Evolutionary conservation across 2,113 vertebrate species (phyloP).

Genomic region (Otus sunia): DNA sequence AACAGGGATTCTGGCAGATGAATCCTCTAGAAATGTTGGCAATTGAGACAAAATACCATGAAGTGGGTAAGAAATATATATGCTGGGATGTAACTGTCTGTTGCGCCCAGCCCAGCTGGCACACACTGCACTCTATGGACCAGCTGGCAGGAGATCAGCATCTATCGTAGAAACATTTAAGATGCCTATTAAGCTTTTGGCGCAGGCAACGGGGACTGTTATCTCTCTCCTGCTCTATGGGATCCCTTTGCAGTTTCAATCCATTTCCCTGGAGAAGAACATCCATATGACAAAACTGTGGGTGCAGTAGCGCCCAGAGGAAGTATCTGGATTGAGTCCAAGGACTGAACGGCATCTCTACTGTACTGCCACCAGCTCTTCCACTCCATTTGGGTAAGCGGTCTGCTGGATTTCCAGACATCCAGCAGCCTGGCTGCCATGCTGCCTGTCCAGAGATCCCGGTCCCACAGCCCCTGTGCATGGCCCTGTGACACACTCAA

Average conservation of each 20-base stretch:
- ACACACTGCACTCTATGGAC: neutral
- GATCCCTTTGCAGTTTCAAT: neutral
- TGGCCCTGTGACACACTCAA: neutral
- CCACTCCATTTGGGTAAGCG: neutral
- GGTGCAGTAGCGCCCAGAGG: neutral
- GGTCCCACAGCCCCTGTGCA: neutral
- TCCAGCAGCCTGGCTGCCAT: neutral
- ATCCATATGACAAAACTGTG: neutral
- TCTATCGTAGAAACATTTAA: neutral
- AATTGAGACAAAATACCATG: neutral
- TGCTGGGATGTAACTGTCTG: neutral
- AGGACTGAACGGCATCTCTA: neutral
- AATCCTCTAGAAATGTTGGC: constrained; percentile 8
- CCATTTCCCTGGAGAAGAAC: neutral
- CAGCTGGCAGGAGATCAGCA: constrained; percentile 22
- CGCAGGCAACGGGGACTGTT: neutral
- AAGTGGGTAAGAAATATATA: constrained; percentile 28
- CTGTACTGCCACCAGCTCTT: neutral
- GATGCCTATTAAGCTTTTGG: constrained; percentile 13
- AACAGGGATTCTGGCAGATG: neutral
- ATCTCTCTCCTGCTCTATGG: neutral
- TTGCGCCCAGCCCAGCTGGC: constrained; percentile 7
- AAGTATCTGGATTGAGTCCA: neutral
- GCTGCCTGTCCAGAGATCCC: neutral
- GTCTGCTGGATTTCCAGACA: neutral